These are phyloP conservation scores for Sceloporus undulatus DNA, from an alignment of 2,113 vertebrate genomes.

Conservation along the genomic window DNA sequence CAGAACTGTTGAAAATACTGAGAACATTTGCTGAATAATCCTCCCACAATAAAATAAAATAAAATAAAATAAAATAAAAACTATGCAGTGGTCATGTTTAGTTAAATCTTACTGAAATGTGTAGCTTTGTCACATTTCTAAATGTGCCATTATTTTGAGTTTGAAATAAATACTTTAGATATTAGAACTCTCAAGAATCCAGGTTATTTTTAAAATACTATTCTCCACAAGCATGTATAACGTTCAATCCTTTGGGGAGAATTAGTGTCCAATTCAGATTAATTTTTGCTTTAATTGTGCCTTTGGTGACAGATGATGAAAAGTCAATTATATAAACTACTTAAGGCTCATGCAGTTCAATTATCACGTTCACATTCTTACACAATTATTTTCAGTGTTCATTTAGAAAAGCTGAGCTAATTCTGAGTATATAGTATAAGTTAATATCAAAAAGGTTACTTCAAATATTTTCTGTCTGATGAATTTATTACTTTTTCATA, in stretches of 20 bases:
- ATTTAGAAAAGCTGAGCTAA: conserved; percentile 40
- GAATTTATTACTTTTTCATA: neutral
- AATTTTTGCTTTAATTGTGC: conserved; percentile 61
- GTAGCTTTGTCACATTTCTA: neutral
- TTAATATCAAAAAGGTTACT: conserved; percentile 18
- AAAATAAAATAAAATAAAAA: neutral
- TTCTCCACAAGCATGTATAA: conserved; percentile 24
- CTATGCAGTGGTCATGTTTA: neutral
- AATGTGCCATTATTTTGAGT: conserved; percentile 8
- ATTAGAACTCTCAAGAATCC: conserved; percentile 28
- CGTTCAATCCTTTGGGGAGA: conserved; percentile 52
- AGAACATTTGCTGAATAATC: neutral
- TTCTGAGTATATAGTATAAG: conserved; percentile 35
- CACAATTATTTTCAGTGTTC: conserved; percentile 59
- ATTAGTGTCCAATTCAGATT: conserved; percentile 56
- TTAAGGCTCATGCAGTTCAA: conserved; percentile 57
- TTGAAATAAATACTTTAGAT: conserved; percentile 26
- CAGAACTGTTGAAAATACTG: neutral
- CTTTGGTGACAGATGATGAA: conserved; percentile 56
- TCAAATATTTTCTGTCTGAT: conserved; percentile 26
- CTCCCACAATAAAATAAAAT: neutral
- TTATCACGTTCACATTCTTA: conserved; percentile 48
- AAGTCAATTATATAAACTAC: conserved; percentile 59
- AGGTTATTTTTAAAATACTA: neutral
- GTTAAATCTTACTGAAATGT: neutral